Percentiles rank a stretch among this genome's conserved stretches.
phyloP scores from a whole-genome alignment of 2,888 invertebrate genomes.

The Drosophila mettleri region DNA sequence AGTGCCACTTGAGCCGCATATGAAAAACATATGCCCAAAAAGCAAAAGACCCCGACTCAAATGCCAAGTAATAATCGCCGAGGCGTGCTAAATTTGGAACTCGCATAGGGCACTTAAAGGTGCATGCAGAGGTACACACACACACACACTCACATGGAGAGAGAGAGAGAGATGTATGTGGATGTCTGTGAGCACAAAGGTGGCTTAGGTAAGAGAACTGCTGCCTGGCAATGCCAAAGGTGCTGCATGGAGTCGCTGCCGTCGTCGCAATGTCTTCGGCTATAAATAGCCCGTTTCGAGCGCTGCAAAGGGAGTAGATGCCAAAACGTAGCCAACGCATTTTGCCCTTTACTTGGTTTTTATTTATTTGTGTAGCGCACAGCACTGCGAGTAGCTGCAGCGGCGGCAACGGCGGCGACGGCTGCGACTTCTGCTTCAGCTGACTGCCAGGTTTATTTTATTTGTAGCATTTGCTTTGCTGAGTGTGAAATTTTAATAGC shows the following conservation, averaged over 20 bases:
- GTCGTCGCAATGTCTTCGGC: slow-evolving; percentile 13
- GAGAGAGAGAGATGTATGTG: too few relatives aligned
- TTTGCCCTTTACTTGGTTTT: slow-evolving; percentile 69
- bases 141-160: slow-evolving; percentile 21
- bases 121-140: slow-evolving; percentile 11
- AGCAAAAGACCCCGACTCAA: slow-evolving; percentile 40
- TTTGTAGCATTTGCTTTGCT: slow-evolving; percentile 79
- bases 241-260: slow-evolving; percentile 10
- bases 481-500: slow-evolving; percentile 82
- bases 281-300: slow-evolving; percentile 61
- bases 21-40: slow-evolving; percentile 64
- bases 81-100: slow-evolving; percentile 71
- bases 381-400: slow-evolving; percentile 31
- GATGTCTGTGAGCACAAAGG: slow-evolving; percentile 38
- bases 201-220: slow-evolving; percentile 53
- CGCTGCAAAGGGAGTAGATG: slow-evolving; percentile 37
- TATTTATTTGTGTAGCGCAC: slow-evolving; percentile 73
- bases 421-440: slow-evolving; percentile 20
- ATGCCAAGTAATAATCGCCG: slow-evolving; percentile 64
- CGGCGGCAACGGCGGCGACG: neutral
- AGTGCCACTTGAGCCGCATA: slow-evolving; percentile 74
- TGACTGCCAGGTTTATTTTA: slow-evolving; percentile 73
- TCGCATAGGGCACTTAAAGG: slow-evolving; percentile 45
- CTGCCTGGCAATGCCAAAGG: slow-evolving; percentile 59
- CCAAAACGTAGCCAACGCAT: slow-evolving; percentile 49